These are phyloP conservation scores for Toxonevra muliebris DNA, from an alignment of 2,888 invertebrate genomes.

Conservation along the genomic window DNA sequence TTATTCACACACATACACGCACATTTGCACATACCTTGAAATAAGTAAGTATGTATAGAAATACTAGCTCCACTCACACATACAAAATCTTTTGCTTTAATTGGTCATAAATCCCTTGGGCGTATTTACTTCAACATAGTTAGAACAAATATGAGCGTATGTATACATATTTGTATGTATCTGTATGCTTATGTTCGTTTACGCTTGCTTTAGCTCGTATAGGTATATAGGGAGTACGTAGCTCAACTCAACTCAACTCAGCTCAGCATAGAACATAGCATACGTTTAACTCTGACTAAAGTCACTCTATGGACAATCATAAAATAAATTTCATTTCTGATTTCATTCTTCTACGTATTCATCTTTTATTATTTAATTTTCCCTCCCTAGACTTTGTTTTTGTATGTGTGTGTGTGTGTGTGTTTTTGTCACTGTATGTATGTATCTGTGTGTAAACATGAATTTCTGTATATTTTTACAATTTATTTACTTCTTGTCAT, in stretches of 20 bases:
- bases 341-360: not conserved
- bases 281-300: not conserved
- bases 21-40: not conserved
- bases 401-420: not conserved
- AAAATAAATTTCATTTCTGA: not conserved
- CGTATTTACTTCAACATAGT: conserved; percentile 15
- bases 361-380: not conserved
- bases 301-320: not conserved
- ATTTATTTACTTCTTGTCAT: too few relatives aligned
- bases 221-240: not conserved
- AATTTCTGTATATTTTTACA: too few relatives aligned
- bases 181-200: not conserved
- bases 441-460: too few relatives aligned
- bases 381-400: not conserved
- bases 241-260: not conserved
- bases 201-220: too few relatives aligned
- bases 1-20: conserved; percentile 7
- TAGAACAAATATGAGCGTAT: not conserved
- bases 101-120: conserved; percentile 45
- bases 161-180: not conserved
- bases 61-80: too few relatives aligned
- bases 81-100: conserved; percentile 39
- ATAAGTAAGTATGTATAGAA: too few relatives aligned
- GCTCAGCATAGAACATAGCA: not conserved
- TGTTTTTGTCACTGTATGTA: not conserved